Conservation (phyloP, 2,113 vertebrate species). For the Tupaia tana region DNA sequence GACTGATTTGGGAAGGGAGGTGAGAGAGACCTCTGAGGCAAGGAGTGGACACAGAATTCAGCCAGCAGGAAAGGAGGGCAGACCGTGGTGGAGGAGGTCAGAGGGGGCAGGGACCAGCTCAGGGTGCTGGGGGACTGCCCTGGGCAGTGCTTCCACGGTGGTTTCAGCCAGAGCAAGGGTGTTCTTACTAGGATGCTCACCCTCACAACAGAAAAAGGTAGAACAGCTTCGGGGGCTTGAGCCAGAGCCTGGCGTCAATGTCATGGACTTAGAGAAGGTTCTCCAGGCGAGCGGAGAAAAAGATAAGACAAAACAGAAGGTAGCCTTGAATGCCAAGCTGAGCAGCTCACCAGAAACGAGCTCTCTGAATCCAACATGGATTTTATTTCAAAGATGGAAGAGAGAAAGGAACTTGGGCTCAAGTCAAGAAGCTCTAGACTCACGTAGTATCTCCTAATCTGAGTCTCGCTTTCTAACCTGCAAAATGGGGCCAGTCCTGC, state of each 20-base stretch:
- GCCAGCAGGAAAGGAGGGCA: not conserved
- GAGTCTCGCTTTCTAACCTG: not conserved
- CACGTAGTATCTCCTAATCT: not conserved
- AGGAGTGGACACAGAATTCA: not conserved
- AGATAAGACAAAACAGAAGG: not conserved
- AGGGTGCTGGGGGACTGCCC: too few relatives aligned
- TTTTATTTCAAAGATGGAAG: not conserved
- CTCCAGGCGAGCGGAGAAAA: not conserved
- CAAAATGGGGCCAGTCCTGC: not conserved
- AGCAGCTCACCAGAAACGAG: not conserved
- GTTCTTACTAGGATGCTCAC: not conserved
- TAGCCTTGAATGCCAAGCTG: not conserved
- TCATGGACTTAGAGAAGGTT: not conserved
- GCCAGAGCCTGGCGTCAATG: not conserved
- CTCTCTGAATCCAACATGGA: not conserved
- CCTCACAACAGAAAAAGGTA: not conserved
- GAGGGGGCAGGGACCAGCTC: not conserved
- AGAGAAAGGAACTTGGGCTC: not conserved
- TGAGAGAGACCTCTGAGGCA: not conserved
- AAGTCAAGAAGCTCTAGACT: not conserved
- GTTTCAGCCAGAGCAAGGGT: not conserved
- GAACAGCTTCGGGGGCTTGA: not conserved
- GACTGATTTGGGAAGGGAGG: not conserved
- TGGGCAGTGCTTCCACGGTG: not conserved
- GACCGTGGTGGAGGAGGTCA: too few relatives aligned